Conservation (phyloP, 1,140 invertebrate species). For the Sinella curviseta region DNA sequence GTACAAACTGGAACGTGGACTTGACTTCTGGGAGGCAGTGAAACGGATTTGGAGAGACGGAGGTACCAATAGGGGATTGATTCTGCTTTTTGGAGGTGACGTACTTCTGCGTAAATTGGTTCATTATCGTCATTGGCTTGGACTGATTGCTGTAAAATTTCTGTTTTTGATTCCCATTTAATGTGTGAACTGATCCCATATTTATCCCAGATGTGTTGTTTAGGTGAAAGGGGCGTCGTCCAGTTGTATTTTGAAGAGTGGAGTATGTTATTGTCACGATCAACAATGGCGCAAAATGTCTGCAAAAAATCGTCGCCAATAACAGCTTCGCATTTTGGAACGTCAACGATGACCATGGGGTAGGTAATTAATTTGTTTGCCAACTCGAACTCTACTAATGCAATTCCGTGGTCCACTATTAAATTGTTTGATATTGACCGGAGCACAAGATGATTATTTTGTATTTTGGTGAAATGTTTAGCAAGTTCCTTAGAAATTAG, state of each 20-base stretch:
- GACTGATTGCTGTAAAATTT: neutral
- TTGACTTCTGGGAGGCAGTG: neutral
- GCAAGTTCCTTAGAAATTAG: neutral
- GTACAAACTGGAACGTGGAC: neutral
- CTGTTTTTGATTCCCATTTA: neutral
- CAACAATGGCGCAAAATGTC: neutral
- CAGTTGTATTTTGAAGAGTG: neutral
- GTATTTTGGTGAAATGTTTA: neutral
- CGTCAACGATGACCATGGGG: neutral
- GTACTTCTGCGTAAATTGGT: too few relatives aligned
- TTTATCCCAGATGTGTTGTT: neutral
- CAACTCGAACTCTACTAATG: neutral
- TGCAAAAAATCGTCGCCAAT: neutral
- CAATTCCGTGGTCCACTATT: neutral
- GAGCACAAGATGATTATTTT: neutral
- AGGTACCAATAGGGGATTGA: neutral
- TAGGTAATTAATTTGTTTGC: neutral
- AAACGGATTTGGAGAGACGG: neutral
- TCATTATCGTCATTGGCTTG: neutral
- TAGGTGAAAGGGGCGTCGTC: neutral
- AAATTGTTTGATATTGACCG: neutral
- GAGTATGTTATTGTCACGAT: neutral
- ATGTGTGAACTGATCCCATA: neutral
- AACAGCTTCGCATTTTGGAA: neutral
- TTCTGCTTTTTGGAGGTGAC: neutral